Evolutionary conservation across 64 coral and sea anemone species (phyloP).

Genomic region (Catalaphyllia jardinei): DNA sequence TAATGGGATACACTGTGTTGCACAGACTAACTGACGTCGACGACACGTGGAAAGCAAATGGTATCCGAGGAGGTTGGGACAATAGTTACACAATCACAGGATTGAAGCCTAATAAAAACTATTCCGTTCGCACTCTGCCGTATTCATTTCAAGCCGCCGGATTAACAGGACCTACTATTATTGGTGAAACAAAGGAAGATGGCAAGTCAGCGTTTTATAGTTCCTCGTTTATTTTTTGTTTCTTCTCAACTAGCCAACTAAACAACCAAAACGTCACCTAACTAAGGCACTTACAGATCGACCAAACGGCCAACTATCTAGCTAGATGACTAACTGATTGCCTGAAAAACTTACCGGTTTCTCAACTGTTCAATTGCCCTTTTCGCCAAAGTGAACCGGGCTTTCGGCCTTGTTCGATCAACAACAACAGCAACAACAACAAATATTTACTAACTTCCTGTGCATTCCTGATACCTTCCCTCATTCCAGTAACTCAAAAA

Average conservation of each 20-base stretch:
- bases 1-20: constrained; percentile 17
- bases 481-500: background rate
- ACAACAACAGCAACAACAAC: no score
- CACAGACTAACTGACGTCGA: background rate
- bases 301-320: no score
- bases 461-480: no score
- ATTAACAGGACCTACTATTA: background rate
- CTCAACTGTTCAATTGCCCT: no score
- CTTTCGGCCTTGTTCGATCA: no score
- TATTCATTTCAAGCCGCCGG: constrained; percentile 4
- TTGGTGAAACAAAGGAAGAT: constrained; percentile 1
- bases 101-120: constrained; percentile 3
- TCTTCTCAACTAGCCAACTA: no score
- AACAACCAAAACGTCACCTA: no score
- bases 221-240: background rate
- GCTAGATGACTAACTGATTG: no score
- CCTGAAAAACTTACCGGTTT: no score
- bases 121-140: background rate
- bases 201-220: background rate
- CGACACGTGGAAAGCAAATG: background rate
- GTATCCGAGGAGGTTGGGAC: background rate
- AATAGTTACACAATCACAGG: background rate
- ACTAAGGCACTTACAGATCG: no score
- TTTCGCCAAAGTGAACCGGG: no score
- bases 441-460: no score